Percentiles rank a stretch among this genome's conserved stretches.
phyloP scores from a whole-genome alignment of 2,888 invertebrate species.

The Leptothorax acervorum region DNA sequence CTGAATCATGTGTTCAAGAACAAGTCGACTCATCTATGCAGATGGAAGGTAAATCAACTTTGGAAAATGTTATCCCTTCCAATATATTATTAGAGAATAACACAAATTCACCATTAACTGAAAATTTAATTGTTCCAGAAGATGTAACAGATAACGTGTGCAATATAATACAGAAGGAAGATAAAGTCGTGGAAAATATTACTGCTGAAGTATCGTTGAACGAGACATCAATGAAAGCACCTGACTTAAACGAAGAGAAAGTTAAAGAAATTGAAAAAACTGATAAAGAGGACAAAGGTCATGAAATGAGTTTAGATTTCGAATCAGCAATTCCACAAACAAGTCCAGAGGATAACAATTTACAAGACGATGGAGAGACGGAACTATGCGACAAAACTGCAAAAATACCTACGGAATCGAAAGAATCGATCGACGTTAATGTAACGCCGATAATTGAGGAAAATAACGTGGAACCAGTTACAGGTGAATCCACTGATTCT shows the following conservation, averaged over 20 bases:
- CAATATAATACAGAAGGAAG: neutral
- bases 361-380: neutral
- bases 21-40: neutral
- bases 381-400: neutral
- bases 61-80: constrained; percentile 5
- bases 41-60: constrained; percentile 7
- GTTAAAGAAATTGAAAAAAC: constrained; percentile 36
- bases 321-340: constrained; percentile 25
- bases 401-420: neutral
- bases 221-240: neutral
- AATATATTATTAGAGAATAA: neutral
- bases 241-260: constrained; percentile 1
- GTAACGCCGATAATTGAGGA: neutral
- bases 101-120: neutral
- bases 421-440: constrained; percentile 10
- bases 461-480: constrained; percentile 2
- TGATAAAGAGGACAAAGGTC: constrained; percentile 32
- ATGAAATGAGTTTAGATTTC: constrained; percentile 16
- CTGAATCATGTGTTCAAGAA: neutral
- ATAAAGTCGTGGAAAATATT: constrained; percentile 37
- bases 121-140: constrained; percentile 24
- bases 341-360: neutral
- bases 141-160: neutral
- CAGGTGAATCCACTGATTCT: constrained; percentile 8
- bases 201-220: constrained; percentile 8